These are phyloP conservation scores for Cephus pygmeus DNA, from an alignment of 2,888 invertebrate species.

Conservation along the genomic window DNA sequence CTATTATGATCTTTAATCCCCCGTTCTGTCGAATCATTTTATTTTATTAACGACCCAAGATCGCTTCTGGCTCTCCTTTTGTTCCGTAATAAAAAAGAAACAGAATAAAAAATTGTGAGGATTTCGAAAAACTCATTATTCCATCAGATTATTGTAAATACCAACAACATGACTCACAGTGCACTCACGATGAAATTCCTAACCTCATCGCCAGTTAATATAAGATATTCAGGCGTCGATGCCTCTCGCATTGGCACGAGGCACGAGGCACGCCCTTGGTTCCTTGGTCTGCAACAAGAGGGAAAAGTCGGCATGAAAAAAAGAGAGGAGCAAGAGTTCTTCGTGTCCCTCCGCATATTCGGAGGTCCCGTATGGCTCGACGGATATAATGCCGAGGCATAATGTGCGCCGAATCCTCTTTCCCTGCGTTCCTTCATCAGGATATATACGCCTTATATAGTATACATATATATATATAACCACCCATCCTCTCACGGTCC, in stretches of 20 bases:
- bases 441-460: neutral
- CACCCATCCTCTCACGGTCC: neutral
- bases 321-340: conserved; percentile 12
- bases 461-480: neutral
- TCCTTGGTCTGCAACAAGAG: conserved; percentile 4
- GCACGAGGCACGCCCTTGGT: conserved; percentile 6
- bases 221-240: neutral
- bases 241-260: neutral
- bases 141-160: neutral
- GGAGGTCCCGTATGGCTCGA: conserved; percentile 26
- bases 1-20: neutral
- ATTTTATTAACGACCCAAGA: neutral
- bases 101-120: neutral
- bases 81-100: neutral
- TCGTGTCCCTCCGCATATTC: conserved; percentile 21
- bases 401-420: conserved; percentile 31
- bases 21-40: neutral
- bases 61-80: neutral
- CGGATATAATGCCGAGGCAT: conserved; percentile 37
- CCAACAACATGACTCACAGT: neutral
- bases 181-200: neutral
- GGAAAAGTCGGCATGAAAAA: conserved; percentile 11
- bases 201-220: neutral
- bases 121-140: neutral
- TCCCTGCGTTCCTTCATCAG: conserved; percentile 6